These are phyloP conservation scores for Galleria mellonella DNA, from an alignment of 1,140 invertebrate species.

Conservation along the genomic window DNA sequence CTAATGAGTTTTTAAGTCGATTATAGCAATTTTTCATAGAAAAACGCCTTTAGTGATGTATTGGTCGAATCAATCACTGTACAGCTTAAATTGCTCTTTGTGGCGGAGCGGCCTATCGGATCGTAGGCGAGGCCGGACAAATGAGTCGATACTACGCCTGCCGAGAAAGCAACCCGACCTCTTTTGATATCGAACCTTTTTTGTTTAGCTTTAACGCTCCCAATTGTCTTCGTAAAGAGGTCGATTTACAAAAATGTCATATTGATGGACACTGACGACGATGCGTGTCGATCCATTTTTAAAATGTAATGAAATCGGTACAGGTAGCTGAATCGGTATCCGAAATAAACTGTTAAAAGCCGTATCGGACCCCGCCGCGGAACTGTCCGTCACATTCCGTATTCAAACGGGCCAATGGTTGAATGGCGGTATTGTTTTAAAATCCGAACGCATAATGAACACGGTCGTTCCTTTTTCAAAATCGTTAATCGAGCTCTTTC, in stretches of 20 bases:
- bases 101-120: slow-evolving; percentile 25
- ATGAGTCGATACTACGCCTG: slow-evolving; percentile 21
- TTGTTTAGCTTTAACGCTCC: slow-evolving; percentile 11
- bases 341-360: slow-evolving; percentile 46
- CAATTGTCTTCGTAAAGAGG: slow-evolving; percentile 3
- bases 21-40: slow-evolving; percentile 74
- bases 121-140: slow-evolving; percentile 26
- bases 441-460: slow-evolving; percentile 54
- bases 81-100: slow-evolving; percentile 54
- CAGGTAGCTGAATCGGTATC: slow-evolving; percentile 27
- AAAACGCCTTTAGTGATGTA: slow-evolving; percentile 70
- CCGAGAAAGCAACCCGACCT: slow-evolving; percentile 12
- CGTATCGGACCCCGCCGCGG: slow-evolving; percentile 14
- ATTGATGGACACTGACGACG: slow-evolving; percentile 24
- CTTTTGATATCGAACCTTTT: slow-evolving; percentile 17
- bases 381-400: slow-evolving; percentile 57
- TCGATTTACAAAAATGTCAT: slow-evolving; percentile 13
- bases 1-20: slow-evolving; percentile 74
- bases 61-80: slow-evolving; percentile 68
- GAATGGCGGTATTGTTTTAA: slow-evolving; percentile 66
- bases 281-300: slow-evolving; percentile 26
- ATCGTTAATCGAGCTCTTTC: slow-evolving; percentile 61
- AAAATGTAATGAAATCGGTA: slow-evolving; percentile 28
- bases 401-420: slow-evolving; percentile 48
- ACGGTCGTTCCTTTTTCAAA: slow-evolving; percentile 41